A percentile compares a stretch with the other conserved stretches of the same genome.
Conservation (phyloP, 2,797 vertebrate species). For the Sebastolobus altivelis region DNA sequence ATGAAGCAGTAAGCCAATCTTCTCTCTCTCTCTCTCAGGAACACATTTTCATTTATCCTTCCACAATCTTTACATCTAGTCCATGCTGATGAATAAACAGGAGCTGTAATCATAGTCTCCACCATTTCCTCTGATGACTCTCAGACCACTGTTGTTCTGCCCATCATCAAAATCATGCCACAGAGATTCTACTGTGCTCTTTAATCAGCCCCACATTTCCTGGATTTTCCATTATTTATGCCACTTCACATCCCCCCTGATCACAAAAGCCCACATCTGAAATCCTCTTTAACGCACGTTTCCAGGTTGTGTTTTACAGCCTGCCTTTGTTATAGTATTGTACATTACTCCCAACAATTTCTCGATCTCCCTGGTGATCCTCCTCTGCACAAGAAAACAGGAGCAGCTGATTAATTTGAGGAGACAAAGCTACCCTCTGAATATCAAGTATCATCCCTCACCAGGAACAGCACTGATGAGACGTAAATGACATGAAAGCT, state of each 20-base stretch:
- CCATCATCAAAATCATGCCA: constrained; percentile 37
- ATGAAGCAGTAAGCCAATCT: constrained; percentile 17
- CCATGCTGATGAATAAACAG: constrained; percentile 25
- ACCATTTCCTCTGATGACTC: constrained; percentile 36
- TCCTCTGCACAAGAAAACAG: constrained; percentile 63
- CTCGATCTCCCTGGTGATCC: constrained; percentile 70
- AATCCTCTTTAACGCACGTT: constrained; percentile 47
- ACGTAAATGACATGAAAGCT: constrained; percentile 76
- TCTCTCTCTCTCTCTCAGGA: neutral
- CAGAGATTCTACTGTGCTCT: constrained; percentile 17
- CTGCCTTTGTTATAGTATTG: constrained; percentile 61
- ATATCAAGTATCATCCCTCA: constrained; percentile 81
- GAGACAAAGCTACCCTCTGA: constrained; percentile 78
- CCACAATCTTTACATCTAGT: constrained; percentile 33
- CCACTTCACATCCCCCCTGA: constrained; percentile 41
- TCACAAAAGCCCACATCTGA: constrained; percentile 57
- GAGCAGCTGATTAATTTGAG: constrained; percentile 79
- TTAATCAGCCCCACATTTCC: constrained; percentile 40
- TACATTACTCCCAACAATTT: constrained; percentile 74
- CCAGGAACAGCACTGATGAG: constrained; percentile 71
- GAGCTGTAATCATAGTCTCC: constrained; percentile 13
- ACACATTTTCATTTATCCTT: constrained; percentile 11
- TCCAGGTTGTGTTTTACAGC: constrained; percentile 63
- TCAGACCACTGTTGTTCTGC: constrained; percentile 24
- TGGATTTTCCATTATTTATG: constrained; percentile 47